phyloP scores from a whole-genome alignment of 2,797 vertebrate genomes.

The Graptemys geographica region DNA sequence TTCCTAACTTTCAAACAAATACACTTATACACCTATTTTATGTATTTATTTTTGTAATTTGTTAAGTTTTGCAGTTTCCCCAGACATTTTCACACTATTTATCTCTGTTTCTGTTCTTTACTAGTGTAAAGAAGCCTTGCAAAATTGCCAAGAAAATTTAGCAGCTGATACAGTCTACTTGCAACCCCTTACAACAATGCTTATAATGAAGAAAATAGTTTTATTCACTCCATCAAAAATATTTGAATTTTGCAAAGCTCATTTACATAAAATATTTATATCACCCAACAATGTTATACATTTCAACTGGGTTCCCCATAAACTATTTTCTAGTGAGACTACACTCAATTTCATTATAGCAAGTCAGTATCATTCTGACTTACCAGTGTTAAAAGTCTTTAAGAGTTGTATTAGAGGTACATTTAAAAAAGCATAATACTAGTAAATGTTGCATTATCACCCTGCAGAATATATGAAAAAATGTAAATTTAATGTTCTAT shows the following conservation, averaged over 20 bases:
- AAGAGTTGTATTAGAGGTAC: neutral
- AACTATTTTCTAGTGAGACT: neutral
- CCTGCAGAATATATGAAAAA: fast-evolving
- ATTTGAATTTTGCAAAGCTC: neutral
- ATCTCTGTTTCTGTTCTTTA: neutral
- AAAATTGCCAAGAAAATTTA: neutral
- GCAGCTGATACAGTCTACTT: neutral
- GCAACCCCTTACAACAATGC: neutral
- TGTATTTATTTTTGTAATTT: neutral
- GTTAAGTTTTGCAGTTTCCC: neutral
- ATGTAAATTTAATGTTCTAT: neutral
- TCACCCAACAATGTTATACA: neutral
- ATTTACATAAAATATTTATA: neutral
- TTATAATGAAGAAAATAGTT: neutral
- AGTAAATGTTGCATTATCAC: neutral
- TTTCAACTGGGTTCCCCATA: neutral
- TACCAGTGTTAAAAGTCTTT: neutral
- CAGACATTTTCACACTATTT: neutral
- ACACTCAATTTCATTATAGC: neutral
- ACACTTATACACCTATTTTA: neutral
- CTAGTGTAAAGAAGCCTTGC: neutral
- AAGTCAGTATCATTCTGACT: neutral
- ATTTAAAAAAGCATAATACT: neutral
- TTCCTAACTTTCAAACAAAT: neutral
- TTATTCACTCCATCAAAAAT: neutral